Evolutionary conservation across 2,888 invertebrate genomes (phyloP).

Genomic region (Pterostichus niger): DNA sequence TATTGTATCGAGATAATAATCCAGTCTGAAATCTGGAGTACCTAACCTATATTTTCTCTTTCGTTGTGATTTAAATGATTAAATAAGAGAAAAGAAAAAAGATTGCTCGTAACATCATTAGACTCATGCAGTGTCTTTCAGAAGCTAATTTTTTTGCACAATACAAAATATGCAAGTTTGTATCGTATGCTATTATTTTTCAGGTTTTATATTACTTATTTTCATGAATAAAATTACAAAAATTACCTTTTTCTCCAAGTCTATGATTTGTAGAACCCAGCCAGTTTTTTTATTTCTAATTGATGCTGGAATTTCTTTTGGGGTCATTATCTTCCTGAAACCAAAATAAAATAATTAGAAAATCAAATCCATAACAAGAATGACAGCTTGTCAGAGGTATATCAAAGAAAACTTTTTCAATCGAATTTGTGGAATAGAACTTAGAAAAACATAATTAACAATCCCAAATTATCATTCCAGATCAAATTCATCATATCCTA

Average conservation of each 20-base stretch:
- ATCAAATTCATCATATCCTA: slow-evolving; percentile 30
- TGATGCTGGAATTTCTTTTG: neutral
- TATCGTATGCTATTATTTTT: slow-evolving; percentile 13
- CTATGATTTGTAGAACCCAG: too few species aligned
- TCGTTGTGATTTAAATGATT: neutral
- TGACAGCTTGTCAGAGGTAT: slow-evolving; percentile 10
- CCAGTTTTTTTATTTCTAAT: slow-evolving; percentile 5
- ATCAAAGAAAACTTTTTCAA: slow-evolving; percentile 9
- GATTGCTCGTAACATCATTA: slow-evolving; percentile 11
- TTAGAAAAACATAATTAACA: slow-evolving; percentile 38
- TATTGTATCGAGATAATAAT: slow-evolving; percentile 43
- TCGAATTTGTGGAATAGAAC: slow-evolving; percentile 41
- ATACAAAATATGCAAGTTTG: slow-evolving; percentile 36
- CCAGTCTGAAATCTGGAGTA: slow-evolving; percentile 38
- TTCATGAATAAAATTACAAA: neutral
- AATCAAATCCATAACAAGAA: slow-evolving; percentile 31
- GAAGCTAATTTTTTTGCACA: slow-evolving; percentile 13
- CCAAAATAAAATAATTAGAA: slow-evolving; percentile 11
- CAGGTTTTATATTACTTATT: neutral
- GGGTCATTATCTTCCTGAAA: slow-evolving; percentile 14
- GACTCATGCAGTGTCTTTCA: slow-evolving; percentile 42
- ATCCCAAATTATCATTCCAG: slow-evolving; percentile 45
- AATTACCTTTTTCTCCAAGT: slow-evolving; percentile 7
- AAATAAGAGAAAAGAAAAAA: neutral
- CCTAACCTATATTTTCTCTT: slow-evolving; percentile 48